Percentiles rank a stretch among this genome's conserved stretches.
Evolutionary conservation across 2,797 vertebrate genomes (phyloP).

Genomic region (Protonibea diacanthus): DNA sequence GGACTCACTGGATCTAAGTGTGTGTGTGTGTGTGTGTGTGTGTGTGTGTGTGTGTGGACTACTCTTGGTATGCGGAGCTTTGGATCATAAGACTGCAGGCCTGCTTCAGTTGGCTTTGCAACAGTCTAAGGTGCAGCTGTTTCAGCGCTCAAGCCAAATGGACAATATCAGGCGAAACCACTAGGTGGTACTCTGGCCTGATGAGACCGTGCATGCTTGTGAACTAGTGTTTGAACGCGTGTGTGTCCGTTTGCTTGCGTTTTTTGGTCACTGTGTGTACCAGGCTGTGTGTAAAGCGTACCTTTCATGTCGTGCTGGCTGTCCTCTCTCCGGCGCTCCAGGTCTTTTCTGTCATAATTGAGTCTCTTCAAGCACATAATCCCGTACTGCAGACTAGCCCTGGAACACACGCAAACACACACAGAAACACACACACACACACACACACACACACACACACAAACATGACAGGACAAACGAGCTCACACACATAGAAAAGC

Average conservation of each 20-base stretch:
- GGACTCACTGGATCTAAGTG: constrained; percentile 54
- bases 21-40: constrained; percentile 40
- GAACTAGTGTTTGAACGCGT: neutral
- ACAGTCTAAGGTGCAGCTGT: constrained; percentile 77
- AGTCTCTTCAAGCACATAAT: constrained; percentile 99
- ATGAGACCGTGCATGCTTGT: constrained; percentile 1
- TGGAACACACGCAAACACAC: constrained; percentile 58
- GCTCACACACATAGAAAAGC: constrained; percentile 14
- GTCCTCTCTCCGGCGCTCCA: constrained; percentile 93
- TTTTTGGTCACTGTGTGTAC: constrained; percentile 71
- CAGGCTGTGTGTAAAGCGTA: constrained; percentile 62
- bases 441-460: neutral
- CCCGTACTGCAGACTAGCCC: constrained; percentile 96
- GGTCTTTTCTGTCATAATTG: constrained; percentile 97
- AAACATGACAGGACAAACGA: neutral
- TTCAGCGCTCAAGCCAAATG: constrained; percentile 48
- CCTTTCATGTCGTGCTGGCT: constrained; percentile 96
- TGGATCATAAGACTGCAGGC: constrained; percentile 71
- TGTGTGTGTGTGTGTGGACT: constrained; percentile 52
- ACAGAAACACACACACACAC: constrained; percentile 23
- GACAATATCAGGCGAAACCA: constrained; percentile 59
- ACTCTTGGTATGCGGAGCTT: constrained; percentile 63
- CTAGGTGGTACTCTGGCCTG: constrained; percentile 70
- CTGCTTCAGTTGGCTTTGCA: constrained; percentile 73
- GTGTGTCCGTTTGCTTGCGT: constrained; percentile 30